Evolutionary conservation across 2,888 invertebrate genomes (phyloP).

Genomic region (Sabellastarte sp.): DNA sequence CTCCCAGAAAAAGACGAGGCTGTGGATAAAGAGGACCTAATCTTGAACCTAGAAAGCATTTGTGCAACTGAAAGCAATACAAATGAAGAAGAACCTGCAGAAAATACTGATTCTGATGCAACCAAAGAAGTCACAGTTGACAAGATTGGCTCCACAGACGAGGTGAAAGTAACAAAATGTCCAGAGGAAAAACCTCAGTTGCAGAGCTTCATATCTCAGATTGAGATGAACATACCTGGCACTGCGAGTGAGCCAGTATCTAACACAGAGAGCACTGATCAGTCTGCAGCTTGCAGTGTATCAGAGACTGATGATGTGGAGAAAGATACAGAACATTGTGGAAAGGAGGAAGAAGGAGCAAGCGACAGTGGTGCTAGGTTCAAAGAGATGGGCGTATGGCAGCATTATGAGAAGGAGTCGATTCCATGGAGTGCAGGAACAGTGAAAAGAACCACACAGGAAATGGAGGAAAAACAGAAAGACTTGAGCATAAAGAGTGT

Average conservation of each 20-base stretch:
- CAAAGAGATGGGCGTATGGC: conserved; percentile 9
- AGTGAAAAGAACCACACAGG: conserved; percentile 66
- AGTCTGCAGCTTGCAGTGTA: background rate
- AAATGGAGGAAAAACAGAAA: conserved; percentile 36
- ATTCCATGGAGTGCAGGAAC: conserved; percentile 72
- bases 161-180: background rate
- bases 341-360: background rate
- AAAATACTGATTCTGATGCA: background rate
- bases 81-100: background rate
- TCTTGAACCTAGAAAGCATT: background rate
- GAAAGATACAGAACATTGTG: background rate
- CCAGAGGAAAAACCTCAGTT: background rate
- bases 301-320: no score
- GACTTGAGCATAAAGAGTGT: background rate
- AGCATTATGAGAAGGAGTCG: conserved; percentile 65
- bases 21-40: background rate
- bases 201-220: background rate
- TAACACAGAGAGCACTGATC: background rate
- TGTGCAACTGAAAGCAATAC: background rate
- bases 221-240: background rate
- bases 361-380: background rate
- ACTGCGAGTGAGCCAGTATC: background rate
- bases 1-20: background rate
- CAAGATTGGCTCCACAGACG: background rate
- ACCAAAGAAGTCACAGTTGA: background rate